Evolutionary conservation across 2,888 invertebrate species (phyloP), one percentile per base, ranked within the genome.

Genomic region (Tachina fera): DNA sequence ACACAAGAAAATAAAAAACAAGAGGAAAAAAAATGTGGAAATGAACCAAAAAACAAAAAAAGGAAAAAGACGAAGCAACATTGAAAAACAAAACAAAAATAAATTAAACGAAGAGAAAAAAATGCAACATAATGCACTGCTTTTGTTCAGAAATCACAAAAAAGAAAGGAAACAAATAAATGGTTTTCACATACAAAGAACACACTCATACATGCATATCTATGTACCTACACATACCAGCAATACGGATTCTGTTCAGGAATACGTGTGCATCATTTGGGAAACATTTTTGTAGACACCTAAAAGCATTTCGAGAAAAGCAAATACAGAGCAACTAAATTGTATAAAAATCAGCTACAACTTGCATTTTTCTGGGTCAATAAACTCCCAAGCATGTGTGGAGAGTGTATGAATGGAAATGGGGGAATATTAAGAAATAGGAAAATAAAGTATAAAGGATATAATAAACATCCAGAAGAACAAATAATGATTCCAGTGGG

Each of bases 331-430:
- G 4, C 1, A 19, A 31, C 31, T 31, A 31, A 31, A 31, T 31
- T 51, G 19, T 60, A 78, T 45, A 41, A 58, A 77, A 67, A 53
- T 60, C 71, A 77, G 58, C 71, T 68, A 68, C 45, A 78, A 79
- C 71, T 86, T 80, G 83, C 53, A 83, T 72, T 83, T 81, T 83
- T 83, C 83, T 86, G 83, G 86, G 79, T 86, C 86, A 86, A 83
- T 83, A 86, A 86, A 86, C 86, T 86, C 14, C 51, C 63, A 70
- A 47, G 39, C 74, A 81, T 78, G 56, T 85, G 70, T 70, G 47
- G 56, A 47, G 70, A 70, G 75, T 39, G 75, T 76, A 56, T 75
- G 75, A 70, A 80, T 72, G 53, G 61, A 77, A 84, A 58, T 53
- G 39, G 41, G 58, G 58, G 58, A 47, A 41, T 31, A 56, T 43